Base-by-base conservation (phyloP, 2,888 invertebrate genomes). In the Lucinisca nassula region DNA sequence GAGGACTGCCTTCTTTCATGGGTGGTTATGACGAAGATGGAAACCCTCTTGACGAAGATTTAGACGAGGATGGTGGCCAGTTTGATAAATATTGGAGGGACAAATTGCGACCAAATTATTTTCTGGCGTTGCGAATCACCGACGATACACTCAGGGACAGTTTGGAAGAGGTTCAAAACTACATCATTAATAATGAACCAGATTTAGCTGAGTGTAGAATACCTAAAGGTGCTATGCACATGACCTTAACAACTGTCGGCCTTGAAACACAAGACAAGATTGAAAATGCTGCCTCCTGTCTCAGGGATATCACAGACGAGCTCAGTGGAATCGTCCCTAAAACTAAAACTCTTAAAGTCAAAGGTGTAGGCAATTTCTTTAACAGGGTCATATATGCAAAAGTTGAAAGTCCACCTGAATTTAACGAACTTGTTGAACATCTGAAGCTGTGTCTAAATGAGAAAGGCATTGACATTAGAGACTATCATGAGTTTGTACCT, bases 161-260 rank as follows among this genome's bases (percentile, higher is more conserved):
- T 3, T 94, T 95, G 0, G 90, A 91, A 10, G 87, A 91, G 37
- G 92, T 96, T 27, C 96, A 96, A 61, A 94, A 95, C 72, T 84
- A 92, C 12, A 94, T 96, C 14, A 87, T 95, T n/a, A 92, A 94
- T 32, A 88, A 93, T 70, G 96, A 96, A 72, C 94, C 96, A 0
- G 75, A 91, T 17, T 95, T 96, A 51, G 91, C 90, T 45, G 92
- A 94, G 24, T 96, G 96, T 88, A 93, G 94, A 75, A 95, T 96
- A 58, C 95, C 95, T 12, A 90, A 91, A 1, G 91, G 90, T 30
- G 90, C 95, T 35, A 90, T 96, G 6, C 97, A 97, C 90, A 88
- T 96, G 76, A 97, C 97, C 0, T 91, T 97, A 3, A 95, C 95
- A 78, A 96, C 95, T 70, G 90, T 97, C 0, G 94, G 96, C 24